A percentile compares a stretch with the other conserved stretches of the same genome.
Evolutionary conservation across 2,888 invertebrate genomes (phyloP).

Genomic region (Epistrophe eligans): DNA sequence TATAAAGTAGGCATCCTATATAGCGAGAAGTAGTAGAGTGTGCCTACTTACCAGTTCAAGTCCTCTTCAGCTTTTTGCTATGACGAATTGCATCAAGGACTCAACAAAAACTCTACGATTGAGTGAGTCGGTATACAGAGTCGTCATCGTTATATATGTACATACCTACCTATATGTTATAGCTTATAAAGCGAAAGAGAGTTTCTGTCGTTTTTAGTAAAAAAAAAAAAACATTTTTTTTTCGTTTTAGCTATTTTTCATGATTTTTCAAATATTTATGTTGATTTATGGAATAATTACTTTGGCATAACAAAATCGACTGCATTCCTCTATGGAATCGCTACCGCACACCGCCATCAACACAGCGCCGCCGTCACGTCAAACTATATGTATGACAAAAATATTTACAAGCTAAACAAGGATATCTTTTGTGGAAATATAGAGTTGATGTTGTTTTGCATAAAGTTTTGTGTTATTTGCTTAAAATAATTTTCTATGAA

Average conservation of each 20-base stretch:
- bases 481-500: conserved; percentile 19
- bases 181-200: neutral
- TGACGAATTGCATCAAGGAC: conserved; percentile 50
- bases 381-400: conserved; percentile 15
- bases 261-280: conserved; percentile 64
- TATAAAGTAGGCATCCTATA: neutral
- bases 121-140: conserved; percentile 30
- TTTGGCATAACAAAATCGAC: conserved; percentile 37
- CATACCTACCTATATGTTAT: neutral
- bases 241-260: conserved; percentile 10
- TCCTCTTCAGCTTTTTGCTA: conserved; percentile 38
- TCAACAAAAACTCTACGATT: conserved; percentile 34
- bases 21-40: conserved; percentile 11
- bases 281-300: conserved; percentile 70
- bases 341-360: neutral
- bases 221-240: neutral
- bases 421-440: neutral
- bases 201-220: neutral
- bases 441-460: neutral
- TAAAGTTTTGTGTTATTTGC: conserved; percentile 2
- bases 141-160: neutral
- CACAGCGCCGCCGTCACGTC: neutral
- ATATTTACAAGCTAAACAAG: conserved; percentile 21
- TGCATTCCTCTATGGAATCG: neutral
- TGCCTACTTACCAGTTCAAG: conserved; percentile 62